A percentile compares a stretch with the other conserved stretches of the same genome.
These are phyloP conservation scores for Parapsyche elsis DNA, from an alignment of 1,140 invertebrate genomes.

Conservation along the genomic window DNA sequence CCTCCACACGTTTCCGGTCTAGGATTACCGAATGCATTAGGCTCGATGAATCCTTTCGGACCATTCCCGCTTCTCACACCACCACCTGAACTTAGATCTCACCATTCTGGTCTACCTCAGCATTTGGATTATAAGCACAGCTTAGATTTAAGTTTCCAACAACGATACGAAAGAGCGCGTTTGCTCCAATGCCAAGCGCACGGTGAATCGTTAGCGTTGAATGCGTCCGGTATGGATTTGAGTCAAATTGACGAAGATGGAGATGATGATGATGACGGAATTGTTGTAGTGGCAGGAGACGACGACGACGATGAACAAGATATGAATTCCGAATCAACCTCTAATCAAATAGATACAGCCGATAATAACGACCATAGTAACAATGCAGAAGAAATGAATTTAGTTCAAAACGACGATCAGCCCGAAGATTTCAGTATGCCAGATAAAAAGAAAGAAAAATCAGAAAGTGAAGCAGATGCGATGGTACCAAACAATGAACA, in stretches of 20 bases:
- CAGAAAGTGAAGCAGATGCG: conserved; percentile 68
- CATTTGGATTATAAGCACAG: conserved; percentile 77
- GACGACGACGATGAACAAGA: conserved; percentile 73
- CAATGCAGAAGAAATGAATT: conserved; percentile 53
- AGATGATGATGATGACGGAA: conserved; percentile 72
- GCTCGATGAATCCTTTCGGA: conserved; percentile 77
- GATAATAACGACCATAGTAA: conserved; percentile 57
- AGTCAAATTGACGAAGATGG: conserved; percentile 59
- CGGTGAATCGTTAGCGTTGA: conserved; percentile 58
- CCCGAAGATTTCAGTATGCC: conserved; percentile 73
- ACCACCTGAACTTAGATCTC: conserved; percentile 77
- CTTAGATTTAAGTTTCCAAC: conserved; percentile 68
- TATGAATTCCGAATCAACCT: conserved; percentile 62
- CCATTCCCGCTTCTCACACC: conserved; percentile 81
- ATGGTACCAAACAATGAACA: conserved; percentile 74
- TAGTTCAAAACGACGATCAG: conserved; percentile 61
- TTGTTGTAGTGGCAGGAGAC: conserved; percentile 72
- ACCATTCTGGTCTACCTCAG: conserved; percentile 60
- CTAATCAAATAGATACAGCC: conserved; percentile 61
- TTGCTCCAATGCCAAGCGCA: conserved; percentile 62
- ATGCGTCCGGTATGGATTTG: conserved; percentile 53
- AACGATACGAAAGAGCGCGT: conserved; percentile 64
- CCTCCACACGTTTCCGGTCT: conserved; percentile 75
- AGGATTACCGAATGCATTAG: conserved; percentile 69
- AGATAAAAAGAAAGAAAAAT: conserved; percentile 70